phyloP scores from a whole-genome alignment of 37 sponge, comb jelly and placozoan genomes.

The Halisarca cf. caerulea region DNA sequence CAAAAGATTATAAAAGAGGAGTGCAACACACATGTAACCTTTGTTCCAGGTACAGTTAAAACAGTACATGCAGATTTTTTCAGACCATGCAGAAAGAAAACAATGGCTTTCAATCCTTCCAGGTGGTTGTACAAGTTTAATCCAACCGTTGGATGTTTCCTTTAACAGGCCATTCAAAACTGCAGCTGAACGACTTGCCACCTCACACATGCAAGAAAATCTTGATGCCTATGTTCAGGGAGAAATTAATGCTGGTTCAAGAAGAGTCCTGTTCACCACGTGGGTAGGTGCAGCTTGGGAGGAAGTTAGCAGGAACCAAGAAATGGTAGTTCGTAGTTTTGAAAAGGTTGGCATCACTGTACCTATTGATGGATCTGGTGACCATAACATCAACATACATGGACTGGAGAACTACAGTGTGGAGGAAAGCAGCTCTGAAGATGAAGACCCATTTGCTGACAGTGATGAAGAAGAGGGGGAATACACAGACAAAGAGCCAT shows the following conservation, averaged over 20 bases:
- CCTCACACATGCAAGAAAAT: constrained; percentile 42
- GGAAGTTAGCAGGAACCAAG: constrained; percentile 38
- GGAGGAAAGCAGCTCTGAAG: background rate
- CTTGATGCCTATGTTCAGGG: constrained; percentile 41
- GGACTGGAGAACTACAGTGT: constrained; percentile 41
- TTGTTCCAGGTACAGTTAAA: too few species aligned
- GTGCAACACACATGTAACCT: background rate
- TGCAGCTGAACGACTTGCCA: constrained; percentile 22
- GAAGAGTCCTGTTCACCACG: constrained; percentile 37
- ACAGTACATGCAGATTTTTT: too few species aligned
- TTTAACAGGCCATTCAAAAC: constrained; percentile 50
- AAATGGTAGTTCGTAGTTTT: constrained; percentile 35
- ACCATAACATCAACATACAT: constrained; percentile 35
- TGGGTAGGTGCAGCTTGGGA: constrained; percentile 69
- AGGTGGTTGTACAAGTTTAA: constrained; percentile 53
- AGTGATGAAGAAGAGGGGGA: background rate
- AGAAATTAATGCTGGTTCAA: constrained; percentile 28
- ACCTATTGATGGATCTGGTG: constrained; percentile 42
- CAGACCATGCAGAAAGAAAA: too few species aligned
- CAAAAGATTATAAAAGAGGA: constrained; percentile 20
- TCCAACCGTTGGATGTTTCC: constrained; percentile 53
- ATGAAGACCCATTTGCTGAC: constrained; percentile 7
- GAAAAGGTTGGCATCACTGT: constrained; percentile 54
- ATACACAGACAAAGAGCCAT: background rate
- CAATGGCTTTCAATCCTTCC: constrained; percentile 43